Evolutionary conservation across 2,797 vertebrate genomes (phyloP).

Genomic region (Oryzias sinensis): DNA sequence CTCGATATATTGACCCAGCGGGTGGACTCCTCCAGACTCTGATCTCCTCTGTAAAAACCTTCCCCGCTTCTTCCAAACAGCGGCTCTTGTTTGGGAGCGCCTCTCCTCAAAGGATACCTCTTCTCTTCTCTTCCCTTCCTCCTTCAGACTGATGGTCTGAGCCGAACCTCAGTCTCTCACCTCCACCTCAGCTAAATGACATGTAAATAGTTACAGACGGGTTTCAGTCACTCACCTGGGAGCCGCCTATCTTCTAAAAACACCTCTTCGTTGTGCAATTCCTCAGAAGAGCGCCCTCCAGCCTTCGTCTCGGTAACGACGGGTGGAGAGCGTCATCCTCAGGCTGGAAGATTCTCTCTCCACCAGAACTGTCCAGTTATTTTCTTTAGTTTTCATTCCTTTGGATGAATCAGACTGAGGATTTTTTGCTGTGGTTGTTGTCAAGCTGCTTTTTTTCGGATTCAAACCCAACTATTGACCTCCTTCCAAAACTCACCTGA

Average conservation of each 20-base stretch:
- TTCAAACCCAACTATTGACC: conserved; percentile 17
- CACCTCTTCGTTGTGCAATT: conserved; percentile 56
- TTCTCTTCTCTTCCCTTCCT: conserved; percentile 36
- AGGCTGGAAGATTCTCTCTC: neutral
- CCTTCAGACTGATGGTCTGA: conserved; percentile 75
- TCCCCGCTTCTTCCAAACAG: conserved; percentile 3
- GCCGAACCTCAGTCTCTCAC: conserved; percentile 69
- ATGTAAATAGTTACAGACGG: conserved; percentile 45
- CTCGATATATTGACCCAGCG: conserved; percentile 39
- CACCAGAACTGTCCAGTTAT: conserved; percentile 19
- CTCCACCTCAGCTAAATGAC: conserved; percentile 68
- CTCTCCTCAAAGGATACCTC: conserved; percentile 53
- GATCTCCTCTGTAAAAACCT: conserved; percentile 30
- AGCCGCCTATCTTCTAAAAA: conserved; percentile 21
- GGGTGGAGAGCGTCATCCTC: conserved; percentile 14
- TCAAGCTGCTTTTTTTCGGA: conserved; percentile 37
- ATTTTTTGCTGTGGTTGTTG: conserved; percentile 22
- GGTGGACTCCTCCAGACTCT: conserved; percentile 4
- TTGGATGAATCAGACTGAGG: conserved; percentile 13
- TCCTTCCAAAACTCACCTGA: conserved; percentile 14
- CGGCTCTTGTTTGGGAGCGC: conserved; percentile 17
- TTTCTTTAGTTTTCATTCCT: conserved; percentile 29
- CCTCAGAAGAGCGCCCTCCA: conserved; percentile 31
- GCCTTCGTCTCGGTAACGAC: conserved; percentile 8
- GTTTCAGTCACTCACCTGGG: conserved; percentile 57